phyloP scores from a whole-genome alignment of 2,888 invertebrate species.

The Bruchidius siliquastri region DNA sequence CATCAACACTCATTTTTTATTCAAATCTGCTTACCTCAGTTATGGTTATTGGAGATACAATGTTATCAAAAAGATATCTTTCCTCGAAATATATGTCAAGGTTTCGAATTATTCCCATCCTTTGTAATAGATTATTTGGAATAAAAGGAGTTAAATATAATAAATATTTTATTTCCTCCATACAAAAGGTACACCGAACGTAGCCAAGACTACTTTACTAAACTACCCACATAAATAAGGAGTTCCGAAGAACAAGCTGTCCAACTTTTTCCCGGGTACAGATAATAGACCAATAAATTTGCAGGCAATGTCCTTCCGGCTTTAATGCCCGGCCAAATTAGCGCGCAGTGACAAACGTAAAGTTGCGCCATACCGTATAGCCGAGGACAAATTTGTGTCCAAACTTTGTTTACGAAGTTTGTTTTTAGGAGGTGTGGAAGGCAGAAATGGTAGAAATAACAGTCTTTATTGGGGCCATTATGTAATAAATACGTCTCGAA shows the following conservation, averaged over 20 bases:
- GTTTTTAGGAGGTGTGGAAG: not conserved
- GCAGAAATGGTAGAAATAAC: not conserved
- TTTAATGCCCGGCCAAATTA: conserved; percentile 2
- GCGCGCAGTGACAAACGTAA: conserved; percentile 5
- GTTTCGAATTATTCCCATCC: too few species aligned
- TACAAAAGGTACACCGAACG: not conserved
- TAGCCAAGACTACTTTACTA: not conserved
- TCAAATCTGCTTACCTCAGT: too few species aligned
- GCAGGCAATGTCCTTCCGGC: conserved; percentile 2
- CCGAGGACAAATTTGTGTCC: not conserved
- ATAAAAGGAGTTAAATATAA: too few species aligned
- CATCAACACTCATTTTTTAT: too few species aligned
- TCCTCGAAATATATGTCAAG: too few species aligned
- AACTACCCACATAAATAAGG: not conserved
- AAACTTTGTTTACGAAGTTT: not conserved
- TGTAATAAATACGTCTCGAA: too few species aligned
- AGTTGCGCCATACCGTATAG: not conserved
- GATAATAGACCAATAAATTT: conserved; percentile 12
- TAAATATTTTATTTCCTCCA: too few species aligned
- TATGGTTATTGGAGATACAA: too few species aligned
- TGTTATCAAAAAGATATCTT: too few species aligned
- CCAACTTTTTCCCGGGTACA: not conserved
- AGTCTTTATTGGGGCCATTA: too few species aligned
- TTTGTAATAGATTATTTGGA: too few species aligned
- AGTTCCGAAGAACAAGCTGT: not conserved